A percentile compares a stretch with the other conserved stretches of the same genome.
Conservation (phyloP, 2,888 invertebrate species). For the Elgonia sp. region DNA sequence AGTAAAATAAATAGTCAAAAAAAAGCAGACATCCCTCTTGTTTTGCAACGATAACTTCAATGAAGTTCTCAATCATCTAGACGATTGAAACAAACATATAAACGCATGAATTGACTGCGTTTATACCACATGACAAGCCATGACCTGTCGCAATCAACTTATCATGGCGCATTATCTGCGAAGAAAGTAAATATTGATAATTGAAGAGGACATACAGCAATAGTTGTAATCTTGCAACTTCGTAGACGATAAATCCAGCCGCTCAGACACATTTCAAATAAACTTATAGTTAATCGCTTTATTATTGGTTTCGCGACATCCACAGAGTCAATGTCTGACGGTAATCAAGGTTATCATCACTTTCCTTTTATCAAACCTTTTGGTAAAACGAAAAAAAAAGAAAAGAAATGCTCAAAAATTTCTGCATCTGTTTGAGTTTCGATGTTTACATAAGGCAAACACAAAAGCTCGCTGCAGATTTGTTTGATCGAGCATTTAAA, state of each 20-base stretch:
- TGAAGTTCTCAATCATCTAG: conserved; percentile 11
- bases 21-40: conserved; percentile 24
- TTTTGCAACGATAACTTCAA: conserved; percentile 32
- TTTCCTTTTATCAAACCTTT: conserved; percentile 24
- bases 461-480: neutral
- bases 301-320: conserved; percentile 30
- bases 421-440: neutral
- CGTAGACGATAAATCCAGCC: conserved; percentile 38
- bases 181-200: conserved; percentile 74
- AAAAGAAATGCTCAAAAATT: no score
- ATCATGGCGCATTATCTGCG: conserved; percentile 77
- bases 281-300: conserved; percentile 42
- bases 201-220: conserved; percentile 37
- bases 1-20: neutral
- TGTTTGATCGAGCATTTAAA: conserved; percentile 26
- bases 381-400: neutral
- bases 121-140: conserved; percentile 77
- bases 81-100: conserved; percentile 28
- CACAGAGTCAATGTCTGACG: conserved; percentile 34
- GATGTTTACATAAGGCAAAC: neutral
- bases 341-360: conserved; percentile 47
- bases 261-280: conserved; percentile 35
- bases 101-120: conserved; percentile 35
- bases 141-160: conserved; percentile 84
- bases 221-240: conserved; percentile 47